Base-by-base conservation (phyloP, 1,140 invertebrate species). In the Micrasema longulum region DNA sequence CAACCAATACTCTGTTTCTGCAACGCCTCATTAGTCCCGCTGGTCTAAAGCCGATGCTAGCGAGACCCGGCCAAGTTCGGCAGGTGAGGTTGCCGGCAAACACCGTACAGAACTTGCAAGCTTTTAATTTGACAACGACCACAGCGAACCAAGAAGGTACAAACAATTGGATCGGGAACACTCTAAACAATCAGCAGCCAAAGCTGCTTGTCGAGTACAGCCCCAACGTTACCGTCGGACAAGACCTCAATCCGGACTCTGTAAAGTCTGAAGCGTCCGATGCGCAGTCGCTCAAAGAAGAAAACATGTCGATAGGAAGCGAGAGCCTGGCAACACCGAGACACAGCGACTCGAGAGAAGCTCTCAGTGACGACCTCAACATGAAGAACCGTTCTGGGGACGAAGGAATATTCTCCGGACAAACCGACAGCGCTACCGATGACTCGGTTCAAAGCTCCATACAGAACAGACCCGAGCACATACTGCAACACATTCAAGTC, bases 1-100 rank as follows among this genome's bases (percentile, higher is more conserved):
- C 89, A 1, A 88, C 89, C 0, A 86, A 88, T 18, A 86, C 89
- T 12, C 79, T 82, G 73, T 82, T 84, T 55, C 77, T 81, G 55
- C 83, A 83, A 72, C 78, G 79, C 9, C 76, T 85, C 35, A 85
- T 85, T 18, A 81, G 81, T 4, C 83, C 83, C 26, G 84, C 78
- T 68, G 87, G 81, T 74, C 74, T 84, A 79, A 82, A 85, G 63
- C 83, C 84, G 0, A 79, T 84, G 20, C 64, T 85, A 12, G 68
- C 83, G 10, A 79, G 84, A 9, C 82, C 84, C 5, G 83, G 82
- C 10, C 72, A 74, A 71, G 81, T 85, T 4, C 78, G 84, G 9
- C 84, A 85, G 41, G 82, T 85, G 0, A 77, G 84, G 18, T 75
- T 85, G 26, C 84, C 84, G 2, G 78, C 84, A 3, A 78, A 82